Percentiles rank a stretch among this genome's conserved stretches.
Evolutionary conservation across 2,113 vertebrate genomes (phyloP).

Genomic region (Athene noctua): DNA sequence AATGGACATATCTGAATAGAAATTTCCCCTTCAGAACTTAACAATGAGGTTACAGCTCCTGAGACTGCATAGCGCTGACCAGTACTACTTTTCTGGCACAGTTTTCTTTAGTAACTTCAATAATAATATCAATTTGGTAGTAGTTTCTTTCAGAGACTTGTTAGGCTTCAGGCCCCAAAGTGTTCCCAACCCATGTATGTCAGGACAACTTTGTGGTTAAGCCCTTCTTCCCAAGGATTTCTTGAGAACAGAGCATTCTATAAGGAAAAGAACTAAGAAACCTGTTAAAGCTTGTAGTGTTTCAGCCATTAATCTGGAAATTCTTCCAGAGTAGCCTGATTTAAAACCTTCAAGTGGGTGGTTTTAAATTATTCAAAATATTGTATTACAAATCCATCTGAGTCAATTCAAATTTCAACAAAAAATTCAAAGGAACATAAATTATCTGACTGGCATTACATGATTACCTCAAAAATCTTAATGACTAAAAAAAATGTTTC

Average conservation of each 20-base stretch:
- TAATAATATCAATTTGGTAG: not conserved
- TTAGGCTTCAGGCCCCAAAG: not conserved
- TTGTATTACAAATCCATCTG: not conserved
- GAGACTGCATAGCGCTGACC: conserved; percentile 2
- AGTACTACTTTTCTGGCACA: not conserved
- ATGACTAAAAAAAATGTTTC: not conserved
- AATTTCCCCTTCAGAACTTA: conserved; percentile 41
- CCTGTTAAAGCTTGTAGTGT: not conserved
- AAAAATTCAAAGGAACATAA: not conserved
- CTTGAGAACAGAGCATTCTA: not conserved
- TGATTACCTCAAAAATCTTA: conserved; percentile 1
- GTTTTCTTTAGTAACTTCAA: not conserved
- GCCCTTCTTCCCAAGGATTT: not conserved
- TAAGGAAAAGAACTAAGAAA: not conserved
- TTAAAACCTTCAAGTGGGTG: not conserved
- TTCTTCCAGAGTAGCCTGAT: not conserved
- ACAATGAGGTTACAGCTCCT: conserved; percentile 36
- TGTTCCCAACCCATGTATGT: not conserved
- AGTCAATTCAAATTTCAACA: conserved; percentile 34
- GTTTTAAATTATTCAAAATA: conserved; percentile 34
- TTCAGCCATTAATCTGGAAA: not conserved
- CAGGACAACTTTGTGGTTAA: not conserved
- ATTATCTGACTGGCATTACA: not conserved
- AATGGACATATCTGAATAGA: conserved; percentile 13
- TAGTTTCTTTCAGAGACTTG: not conserved